Evolutionary conservation across 2,797 vertebrate species (phyloP).

Genomic region (Melanotaenia trifasciata): DNA sequence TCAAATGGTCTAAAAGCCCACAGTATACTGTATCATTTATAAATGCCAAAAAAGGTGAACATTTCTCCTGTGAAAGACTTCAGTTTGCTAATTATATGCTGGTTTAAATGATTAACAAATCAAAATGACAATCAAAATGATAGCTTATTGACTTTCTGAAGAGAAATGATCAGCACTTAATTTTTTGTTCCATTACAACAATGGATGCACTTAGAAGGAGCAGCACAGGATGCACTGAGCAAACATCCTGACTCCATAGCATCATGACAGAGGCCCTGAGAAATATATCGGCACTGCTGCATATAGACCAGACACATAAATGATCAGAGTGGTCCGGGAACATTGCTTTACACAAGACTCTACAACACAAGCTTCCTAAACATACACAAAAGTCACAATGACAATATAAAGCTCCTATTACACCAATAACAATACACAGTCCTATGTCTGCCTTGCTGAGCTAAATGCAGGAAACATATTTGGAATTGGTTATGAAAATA

Average conservation of each 20-base stretch:
- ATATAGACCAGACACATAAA: not conserved
- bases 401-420: not conserved
- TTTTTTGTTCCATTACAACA: not conserved
- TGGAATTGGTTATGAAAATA: slow-evolving; percentile 28
- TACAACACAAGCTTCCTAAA: not conserved
- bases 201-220: not conserved
- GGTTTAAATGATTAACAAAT: not conserved
- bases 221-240: not conserved
- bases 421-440: slow-evolving; percentile 9
- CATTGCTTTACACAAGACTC: not conserved
- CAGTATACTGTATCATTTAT: not conserved
- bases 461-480: slow-evolving; percentile 9
- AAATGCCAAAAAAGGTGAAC: not conserved
- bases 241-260: slow-evolving; percentile 8
- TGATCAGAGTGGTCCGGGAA: not conserved
- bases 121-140: not conserved
- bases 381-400: slow-evolving; percentile 6
- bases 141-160: not conserved
- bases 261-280: not conserved
- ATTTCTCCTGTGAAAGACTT: not conserved
- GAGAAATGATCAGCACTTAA: not conserved
- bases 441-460: not conserved
- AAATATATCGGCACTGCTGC: not conserved
- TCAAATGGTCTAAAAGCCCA: not conserved
- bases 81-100: not conserved